Conservation (phyloP, 2,113 vertebrate species). For the Perca fluviatilis region DNA sequence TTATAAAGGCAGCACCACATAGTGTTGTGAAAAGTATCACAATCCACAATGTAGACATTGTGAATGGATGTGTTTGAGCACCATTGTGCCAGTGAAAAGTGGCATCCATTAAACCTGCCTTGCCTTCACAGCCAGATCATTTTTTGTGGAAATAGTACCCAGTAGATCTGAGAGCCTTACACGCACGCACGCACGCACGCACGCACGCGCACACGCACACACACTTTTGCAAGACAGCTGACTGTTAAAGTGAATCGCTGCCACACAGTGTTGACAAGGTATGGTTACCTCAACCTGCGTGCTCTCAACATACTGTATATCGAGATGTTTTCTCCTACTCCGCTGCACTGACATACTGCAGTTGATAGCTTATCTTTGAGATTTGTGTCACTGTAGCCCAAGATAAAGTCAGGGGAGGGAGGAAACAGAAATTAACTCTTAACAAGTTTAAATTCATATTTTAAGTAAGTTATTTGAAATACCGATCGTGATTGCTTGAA, state of each 20-base stretch:
- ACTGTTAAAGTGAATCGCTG: slow-evolving; percentile 33
- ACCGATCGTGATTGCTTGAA: background rate
- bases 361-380: slow-evolving; percentile 32
- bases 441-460: slow-evolving; percentile 9
- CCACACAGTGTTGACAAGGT: slow-evolving; percentile 41
- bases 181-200: background rate
- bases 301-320: slow-evolving; percentile 29
- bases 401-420: slow-evolving; percentile 14
- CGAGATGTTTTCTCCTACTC: slow-evolving; percentile 13
- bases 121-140: slow-evolving; percentile 24
- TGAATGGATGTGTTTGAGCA: slow-evolving; percentile 39
- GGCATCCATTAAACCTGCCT: slow-evolving; percentile 42
- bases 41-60: slow-evolving; percentile 37
- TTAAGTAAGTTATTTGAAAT: background rate
- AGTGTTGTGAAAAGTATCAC: slow-evolving; percentile 27
- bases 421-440: background rate
- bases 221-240: slow-evolving; percentile 17
- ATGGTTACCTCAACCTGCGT: slow-evolving; percentile 13
- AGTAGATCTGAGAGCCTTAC: background rate
- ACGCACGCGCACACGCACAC: background rate
- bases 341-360: slow-evolving; percentile 16
- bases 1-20: slow-evolving; percentile 16
- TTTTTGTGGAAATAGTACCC: slow-evolving; percentile 24
- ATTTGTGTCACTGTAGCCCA: slow-evolving; percentile 24
- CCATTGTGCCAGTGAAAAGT: slow-evolving; percentile 30